Evolutionary conservation across 2,888 invertebrate genomes (phyloP).

Genomic region (Chrysolina oricalcia): DNA sequence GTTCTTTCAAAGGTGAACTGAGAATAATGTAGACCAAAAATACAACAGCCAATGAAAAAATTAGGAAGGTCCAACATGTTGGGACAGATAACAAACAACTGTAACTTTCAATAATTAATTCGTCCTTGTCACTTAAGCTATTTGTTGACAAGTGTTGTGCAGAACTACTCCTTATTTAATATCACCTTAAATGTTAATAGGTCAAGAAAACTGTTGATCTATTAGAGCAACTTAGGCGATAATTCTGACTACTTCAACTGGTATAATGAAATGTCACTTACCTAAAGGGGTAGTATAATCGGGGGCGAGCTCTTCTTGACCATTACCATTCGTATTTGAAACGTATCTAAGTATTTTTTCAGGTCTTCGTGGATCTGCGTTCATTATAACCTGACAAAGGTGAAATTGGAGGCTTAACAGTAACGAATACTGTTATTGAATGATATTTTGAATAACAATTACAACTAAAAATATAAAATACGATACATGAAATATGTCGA

Average conservation of each 20-base stretch:
- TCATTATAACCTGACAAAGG: constrained; percentile 64
- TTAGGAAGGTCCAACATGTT: not conserved
- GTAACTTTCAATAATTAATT: not conserved
- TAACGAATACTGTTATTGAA: constrained; percentile 12
- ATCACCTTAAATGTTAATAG: too few relatives aligned
- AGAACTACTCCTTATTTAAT: too few relatives aligned
- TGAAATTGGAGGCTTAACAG: not conserved
- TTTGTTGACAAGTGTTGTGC: too few relatives aligned
- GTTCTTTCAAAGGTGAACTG: not conserved
- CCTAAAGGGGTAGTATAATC: constrained; percentile 98
- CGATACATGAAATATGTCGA: not conserved
- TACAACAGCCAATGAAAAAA: not conserved
- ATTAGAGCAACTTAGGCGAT: not conserved
- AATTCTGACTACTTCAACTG: not conserved
- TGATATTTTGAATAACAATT: constrained; percentile 13
- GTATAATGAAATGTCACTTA: constrained; percentile 61
- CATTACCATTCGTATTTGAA: constrained; percentile 76
- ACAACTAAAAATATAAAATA: constrained; percentile 9
- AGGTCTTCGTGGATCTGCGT: constrained; percentile 80
- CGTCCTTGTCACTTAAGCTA: too few relatives aligned
- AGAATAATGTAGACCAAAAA: not conserved
- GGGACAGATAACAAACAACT: not conserved
- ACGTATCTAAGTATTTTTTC: constrained; percentile 81
- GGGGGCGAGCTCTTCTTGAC: constrained; percentile 94
- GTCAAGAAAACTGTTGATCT: too few relatives aligned